A percentile compares a stretch with the other conserved stretches of the same genome.
phyloP scores from a whole-genome alignment of 2,113 vertebrate species.

The Labeo catla region DNA sequence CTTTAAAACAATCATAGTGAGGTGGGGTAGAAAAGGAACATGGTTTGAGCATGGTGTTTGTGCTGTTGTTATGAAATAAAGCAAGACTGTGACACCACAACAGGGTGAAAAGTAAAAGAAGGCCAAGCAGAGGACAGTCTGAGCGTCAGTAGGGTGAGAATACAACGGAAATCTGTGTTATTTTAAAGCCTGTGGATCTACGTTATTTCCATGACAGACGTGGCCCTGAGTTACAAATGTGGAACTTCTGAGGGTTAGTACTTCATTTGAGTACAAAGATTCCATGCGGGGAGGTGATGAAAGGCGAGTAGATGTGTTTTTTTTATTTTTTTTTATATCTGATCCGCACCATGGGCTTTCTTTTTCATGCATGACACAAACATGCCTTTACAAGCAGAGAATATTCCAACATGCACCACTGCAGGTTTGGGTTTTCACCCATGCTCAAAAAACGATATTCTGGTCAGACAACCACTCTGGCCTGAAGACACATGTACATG shows the following conservation, averaged over 20 bases:
- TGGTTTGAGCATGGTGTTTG: conserved; percentile 60
- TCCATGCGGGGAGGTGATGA: conserved; percentile 30
- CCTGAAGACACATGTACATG: conserved; percentile 4
- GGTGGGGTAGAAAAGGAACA: conserved; percentile 77
- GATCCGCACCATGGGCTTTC: neutral
- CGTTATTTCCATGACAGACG: neutral
- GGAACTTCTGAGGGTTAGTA: neutral
- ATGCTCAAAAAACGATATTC: conserved; percentile 16
- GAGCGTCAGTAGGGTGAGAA: conserved; percentile 25
- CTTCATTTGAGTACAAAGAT: conserved; percentile 14
- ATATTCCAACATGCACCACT: conserved; percentile 39
- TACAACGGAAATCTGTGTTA: neutral
- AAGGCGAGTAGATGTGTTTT: neutral
- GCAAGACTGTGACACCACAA: conserved; percentile 52
- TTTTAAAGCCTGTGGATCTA: neutral
- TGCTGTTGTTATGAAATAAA: conserved; percentile 59
- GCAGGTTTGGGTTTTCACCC: neutral
- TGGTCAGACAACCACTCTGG: neutral
- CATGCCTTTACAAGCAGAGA: neutral
- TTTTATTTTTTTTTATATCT: neutral
- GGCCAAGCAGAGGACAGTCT: conserved; percentile 66
- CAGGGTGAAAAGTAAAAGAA: conserved; percentile 55
- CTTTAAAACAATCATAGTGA: conserved; percentile 12
- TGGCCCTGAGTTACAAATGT: neutral
- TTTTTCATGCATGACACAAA: conserved; percentile 9